phyloP scores from a whole-genome alignment of 64 coral and sea anemone genomes.

The Hydrozoanthus tunicans region DNA sequence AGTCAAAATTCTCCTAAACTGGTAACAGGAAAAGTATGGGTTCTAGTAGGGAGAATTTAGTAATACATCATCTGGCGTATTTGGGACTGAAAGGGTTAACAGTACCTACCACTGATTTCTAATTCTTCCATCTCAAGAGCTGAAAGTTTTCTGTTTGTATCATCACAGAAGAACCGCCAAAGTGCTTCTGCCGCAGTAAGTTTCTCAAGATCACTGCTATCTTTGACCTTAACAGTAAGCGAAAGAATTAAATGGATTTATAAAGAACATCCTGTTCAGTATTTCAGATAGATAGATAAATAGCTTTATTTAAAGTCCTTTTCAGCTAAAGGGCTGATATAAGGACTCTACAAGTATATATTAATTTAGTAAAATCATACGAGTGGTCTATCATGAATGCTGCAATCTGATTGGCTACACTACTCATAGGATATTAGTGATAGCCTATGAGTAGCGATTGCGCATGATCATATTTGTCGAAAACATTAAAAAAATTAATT shows the following conservation, averaged over 20 bases:
- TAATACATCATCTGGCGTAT: not conserved
- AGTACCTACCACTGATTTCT: conserved; percentile 64
- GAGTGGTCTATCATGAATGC: too few relatives aligned
- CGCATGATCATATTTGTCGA: too few relatives aligned
- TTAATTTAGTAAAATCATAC: too few relatives aligned
- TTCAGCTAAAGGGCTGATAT: not conserved
- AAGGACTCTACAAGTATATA: too few relatives aligned
- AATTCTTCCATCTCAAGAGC: conserved; percentile 85
- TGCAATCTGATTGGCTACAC: too few relatives aligned
- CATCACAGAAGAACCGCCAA: conserved; percentile 77
- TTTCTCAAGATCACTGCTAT: not conserved
- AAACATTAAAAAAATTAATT: too few relatives aligned
- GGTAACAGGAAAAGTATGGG: too few relatives aligned
- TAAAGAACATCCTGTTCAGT: not conserved
- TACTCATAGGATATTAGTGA: too few relatives aligned
- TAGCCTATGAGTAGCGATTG: too few relatives aligned
- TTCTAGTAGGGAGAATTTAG: too few relatives aligned
- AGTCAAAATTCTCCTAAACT: too few relatives aligned
- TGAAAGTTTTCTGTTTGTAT: conserved; percentile 48
- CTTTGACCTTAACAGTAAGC: not conserved
- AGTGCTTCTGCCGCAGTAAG: conserved; percentile 42
- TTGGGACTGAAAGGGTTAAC: too few relatives aligned
- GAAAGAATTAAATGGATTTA: not conserved
- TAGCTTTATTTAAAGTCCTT: not conserved
- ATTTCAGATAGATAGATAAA: not conserved